Evolutionary conservation across 2,113 vertebrate genomes (phyloP).

Genomic region (Grus americana): DNA sequence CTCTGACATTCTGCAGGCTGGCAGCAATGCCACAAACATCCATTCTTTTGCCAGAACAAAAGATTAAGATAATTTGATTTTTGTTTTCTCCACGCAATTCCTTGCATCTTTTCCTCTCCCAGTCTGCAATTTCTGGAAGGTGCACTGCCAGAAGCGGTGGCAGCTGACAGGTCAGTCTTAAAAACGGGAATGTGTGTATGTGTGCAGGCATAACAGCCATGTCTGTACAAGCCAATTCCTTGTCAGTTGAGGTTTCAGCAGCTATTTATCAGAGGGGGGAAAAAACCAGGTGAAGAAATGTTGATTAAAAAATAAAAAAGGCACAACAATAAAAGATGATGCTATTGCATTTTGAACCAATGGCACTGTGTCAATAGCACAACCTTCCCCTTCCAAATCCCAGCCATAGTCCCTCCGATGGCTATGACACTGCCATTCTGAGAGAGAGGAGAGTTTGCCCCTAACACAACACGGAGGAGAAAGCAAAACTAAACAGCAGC

Average conservation of each 20-base stretch:
- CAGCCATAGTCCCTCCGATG: neutral
- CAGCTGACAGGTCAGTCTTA: neutral
- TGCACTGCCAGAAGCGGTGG: neutral
- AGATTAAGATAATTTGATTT: neutral
- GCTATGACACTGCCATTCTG: neutral
- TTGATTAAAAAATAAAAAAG: constrained; percentile 29
- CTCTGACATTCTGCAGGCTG: neutral
- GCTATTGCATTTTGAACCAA: constrained; percentile 40
- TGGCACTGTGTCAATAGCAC: constrained; percentile 19
- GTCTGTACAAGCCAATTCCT: neutral
- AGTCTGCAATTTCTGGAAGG: neutral
- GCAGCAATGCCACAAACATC: neutral
- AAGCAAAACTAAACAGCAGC: neutral
- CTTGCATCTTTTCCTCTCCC: neutral
- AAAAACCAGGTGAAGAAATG: neutral
- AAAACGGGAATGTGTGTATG: neutral
- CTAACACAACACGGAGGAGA: neutral
- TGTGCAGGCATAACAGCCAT: neutral
- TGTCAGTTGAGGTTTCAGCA: neutral
- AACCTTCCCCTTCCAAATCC: neutral
- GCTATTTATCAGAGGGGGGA: neutral
- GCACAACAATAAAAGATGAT: constrained; percentile 34
- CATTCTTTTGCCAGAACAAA: neutral
- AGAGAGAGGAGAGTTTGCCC: neutral
- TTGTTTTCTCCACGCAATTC: neutral